These are phyloP conservation scores for Loris lydekkerianus DNA, from an alignment of 2,797 vertebrate species.

Conservation along the genomic window DNA sequence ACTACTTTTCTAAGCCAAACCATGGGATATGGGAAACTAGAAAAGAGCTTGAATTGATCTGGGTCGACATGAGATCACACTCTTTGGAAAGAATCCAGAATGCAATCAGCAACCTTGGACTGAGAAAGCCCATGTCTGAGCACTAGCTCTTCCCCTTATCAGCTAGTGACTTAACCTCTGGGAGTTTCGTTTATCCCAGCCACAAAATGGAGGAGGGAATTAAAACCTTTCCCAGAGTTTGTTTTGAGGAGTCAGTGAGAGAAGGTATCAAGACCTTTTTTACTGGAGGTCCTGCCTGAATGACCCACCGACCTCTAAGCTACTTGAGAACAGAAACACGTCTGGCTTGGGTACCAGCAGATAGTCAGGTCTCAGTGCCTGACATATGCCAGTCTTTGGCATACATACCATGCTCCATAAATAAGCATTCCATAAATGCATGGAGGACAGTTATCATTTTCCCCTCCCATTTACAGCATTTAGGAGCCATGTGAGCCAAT, in stretches of 20 bases:
- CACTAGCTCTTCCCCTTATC: not conserved
- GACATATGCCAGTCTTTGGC: not conserved
- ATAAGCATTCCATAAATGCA: not conserved
- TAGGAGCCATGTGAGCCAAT: not conserved
- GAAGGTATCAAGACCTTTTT: not conserved
- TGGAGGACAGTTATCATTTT: not conserved
- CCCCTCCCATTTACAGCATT: not conserved
- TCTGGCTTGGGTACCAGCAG: not conserved
- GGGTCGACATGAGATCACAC: not conserved
- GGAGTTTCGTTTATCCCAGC: not conserved
- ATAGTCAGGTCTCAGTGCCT: not conserved
- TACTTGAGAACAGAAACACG: not conserved
- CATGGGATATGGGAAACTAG: slow-evolving; percentile 19
- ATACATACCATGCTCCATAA: not conserved
- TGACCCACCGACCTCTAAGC: not conserved
- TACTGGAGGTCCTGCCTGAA: not conserved
- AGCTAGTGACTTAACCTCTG: not conserved
- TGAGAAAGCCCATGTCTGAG: not conserved
- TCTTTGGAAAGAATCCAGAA: slow-evolving; percentile 20
- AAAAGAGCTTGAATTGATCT: slow-evolving; percentile 5
- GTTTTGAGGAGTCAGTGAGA: not conserved
- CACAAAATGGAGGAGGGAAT: not conserved
- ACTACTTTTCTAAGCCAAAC: slow-evolving; percentile 8
- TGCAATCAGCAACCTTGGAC: not conserved
- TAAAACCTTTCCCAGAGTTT: not conserved